These are phyloP conservation scores for Liparis tanakae DNA, from an alignment of 2,797 vertebrate species.

Conservation along the genomic window DNA sequence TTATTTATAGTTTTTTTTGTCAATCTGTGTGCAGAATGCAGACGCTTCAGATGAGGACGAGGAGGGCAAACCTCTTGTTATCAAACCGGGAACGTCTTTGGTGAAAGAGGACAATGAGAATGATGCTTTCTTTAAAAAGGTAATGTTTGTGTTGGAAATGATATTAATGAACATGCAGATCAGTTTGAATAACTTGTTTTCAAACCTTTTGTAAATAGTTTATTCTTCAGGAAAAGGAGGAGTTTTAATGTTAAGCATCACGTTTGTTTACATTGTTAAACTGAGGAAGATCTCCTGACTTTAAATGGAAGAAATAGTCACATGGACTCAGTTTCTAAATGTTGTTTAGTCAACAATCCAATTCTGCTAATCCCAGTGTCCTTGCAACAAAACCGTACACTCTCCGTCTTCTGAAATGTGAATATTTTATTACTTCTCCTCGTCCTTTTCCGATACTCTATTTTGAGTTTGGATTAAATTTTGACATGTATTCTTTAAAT, in stretches of 20 bases:
- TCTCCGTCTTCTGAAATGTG: background rate
- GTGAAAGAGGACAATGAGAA: slow-evolving; percentile 83
- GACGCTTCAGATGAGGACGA: slow-evolving; percentile 82
- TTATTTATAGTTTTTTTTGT: background rate
- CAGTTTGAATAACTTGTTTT: background rate
- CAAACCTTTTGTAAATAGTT: too few species aligned
- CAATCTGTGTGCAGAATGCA: slow-evolving; percentile 49
- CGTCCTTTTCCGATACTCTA: too few species aligned
- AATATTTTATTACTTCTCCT: background rate
- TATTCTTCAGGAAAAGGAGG: background rate
- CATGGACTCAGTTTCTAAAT: background rate
- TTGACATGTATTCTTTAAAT: too few species aligned
- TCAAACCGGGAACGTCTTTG: slow-evolving; percentile 68
- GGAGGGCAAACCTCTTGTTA: slow-evolving; percentile 76
- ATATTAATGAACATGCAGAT: background rate
- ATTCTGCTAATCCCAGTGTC: background rate
- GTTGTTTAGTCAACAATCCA: slow-evolving; percentile 48
- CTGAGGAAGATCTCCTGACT: background rate
- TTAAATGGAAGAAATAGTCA: background rate
- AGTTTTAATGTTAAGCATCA: too few species aligned
- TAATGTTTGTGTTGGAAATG: slow-evolving; percentile 19
- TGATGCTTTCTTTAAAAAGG: slow-evolving; percentile 84
- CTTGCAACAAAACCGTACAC: background rate
- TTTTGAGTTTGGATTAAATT: too few species aligned
- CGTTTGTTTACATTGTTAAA: background rate